Evolutionary conservation across 2,113 vertebrate species (phyloP).

Genomic region (Caranx ignobilis): DNA sequence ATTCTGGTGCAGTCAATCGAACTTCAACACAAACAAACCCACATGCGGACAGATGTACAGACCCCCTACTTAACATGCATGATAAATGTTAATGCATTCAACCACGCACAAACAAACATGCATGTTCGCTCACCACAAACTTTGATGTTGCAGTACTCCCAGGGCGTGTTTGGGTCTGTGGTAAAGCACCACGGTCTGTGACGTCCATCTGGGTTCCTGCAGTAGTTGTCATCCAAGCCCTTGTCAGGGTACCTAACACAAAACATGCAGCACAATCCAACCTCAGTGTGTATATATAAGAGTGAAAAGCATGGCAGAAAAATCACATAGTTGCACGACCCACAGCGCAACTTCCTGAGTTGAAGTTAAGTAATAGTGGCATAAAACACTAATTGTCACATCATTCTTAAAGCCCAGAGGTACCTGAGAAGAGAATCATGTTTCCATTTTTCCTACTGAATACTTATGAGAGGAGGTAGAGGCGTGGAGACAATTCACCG

Average conservation of each 20-base stretch:
- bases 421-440: not conserved
- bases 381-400: constrained; percentile 14
- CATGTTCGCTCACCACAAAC: constrained; percentile 90
- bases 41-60: constrained; percentile 7
- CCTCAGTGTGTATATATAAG: not conserved
- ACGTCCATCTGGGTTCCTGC: constrained; percentile 97
- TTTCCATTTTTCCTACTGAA: constrained; percentile 16
- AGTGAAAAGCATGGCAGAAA: not conserved
- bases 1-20: constrained; percentile 74
- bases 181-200: constrained; percentile 97
- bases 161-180: constrained; percentile 92
- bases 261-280: constrained; percentile 29
- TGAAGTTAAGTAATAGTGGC: not conserved
- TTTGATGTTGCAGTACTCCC: constrained; percentile 99
- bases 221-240: constrained; percentile 98
- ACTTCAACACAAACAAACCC: constrained; percentile 42
- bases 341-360: not conserved
- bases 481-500: constrained; percentile 17
- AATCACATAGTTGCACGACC: not conserved
- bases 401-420: constrained; percentile 24
- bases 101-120: constrained; percentile 48
- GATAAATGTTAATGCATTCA: constrained; percentile 14
- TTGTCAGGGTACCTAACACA: constrained; percentile 92
- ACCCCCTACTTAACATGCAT: constrained; percentile 15
- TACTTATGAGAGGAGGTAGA: not conserved